Conservation (phyloP, 2,113 vertebrate species). For the Ondatra zibethicus region DNA sequence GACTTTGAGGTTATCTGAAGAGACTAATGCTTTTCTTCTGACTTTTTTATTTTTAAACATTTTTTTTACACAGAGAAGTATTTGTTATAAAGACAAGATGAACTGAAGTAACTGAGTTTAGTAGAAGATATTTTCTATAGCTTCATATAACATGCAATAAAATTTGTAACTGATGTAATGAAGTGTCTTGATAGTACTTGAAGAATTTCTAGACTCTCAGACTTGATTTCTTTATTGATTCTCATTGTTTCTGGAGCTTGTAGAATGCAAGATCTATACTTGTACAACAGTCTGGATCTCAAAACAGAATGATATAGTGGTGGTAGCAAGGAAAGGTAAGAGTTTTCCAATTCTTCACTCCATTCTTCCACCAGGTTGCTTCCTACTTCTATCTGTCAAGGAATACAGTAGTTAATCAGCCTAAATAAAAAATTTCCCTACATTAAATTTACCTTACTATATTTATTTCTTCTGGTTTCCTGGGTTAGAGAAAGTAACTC, state of each 20-base stretch:
- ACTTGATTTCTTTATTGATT: not conserved
- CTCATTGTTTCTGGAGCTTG: not conserved
- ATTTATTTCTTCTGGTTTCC: conserved; percentile 25
- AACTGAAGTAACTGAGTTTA: conserved; percentile 19
- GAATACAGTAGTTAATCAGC: not conserved
- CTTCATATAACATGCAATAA: not conserved
- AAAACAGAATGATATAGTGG: not conserved
- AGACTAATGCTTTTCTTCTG: not conserved
- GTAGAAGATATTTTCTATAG: not conserved
- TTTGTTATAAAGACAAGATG: not conserved
- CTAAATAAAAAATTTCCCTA: not conserved
- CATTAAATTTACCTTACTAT: not conserved
- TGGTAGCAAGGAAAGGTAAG: not conserved
- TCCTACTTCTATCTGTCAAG: not conserved
- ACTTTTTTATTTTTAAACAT: not conserved
- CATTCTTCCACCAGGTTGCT: not conserved
- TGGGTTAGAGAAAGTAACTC: not conserved
- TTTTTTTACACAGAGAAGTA: not conserved
- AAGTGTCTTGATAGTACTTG: not conserved
- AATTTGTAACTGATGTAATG: not conserved
- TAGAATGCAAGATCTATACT: not conserved
- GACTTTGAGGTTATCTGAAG: not conserved
- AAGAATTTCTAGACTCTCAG: not conserved
- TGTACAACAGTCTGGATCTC: not conserved
- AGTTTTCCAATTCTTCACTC: not conserved